Base-by-base conservation (phyloP, 2,888 invertebrate genomes). In the Hirtodrosophila duncani region DNA sequence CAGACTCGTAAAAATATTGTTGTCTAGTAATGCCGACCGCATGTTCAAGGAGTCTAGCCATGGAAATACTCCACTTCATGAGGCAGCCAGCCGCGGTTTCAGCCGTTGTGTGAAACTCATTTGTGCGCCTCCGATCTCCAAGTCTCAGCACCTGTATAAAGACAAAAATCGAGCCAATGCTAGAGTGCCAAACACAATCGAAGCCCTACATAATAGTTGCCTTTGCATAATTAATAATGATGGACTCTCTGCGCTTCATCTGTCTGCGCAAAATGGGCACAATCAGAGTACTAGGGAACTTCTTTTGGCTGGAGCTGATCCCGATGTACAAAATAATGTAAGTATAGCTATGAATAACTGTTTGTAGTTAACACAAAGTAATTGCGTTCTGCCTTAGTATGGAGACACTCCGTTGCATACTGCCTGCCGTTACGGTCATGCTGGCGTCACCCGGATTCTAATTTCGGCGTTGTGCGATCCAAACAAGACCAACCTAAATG, bases 231-330 rank as follows among this genome's bases (percentile, higher is more conserved):
- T 91, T 82, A 95, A 95, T 87, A 91, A 93, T 71, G 95, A 94
- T 36, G 97, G 97, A 4, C 97, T 97, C 87, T 93, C 95, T 9
- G 92, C 98, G n/a, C 90, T 98, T 30, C 98, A 98, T 88, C 90
- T 98, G 66, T 94, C 96, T 53, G 96, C 96, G 77, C 98, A 98
- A 89, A 97, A 96, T 87, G 98, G 98, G 0, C 98, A 98, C 88
- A 98, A 98, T 88, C 97, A 98, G 88, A 93, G 95, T 67, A 94
- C 95, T 78, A 87, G 97, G 42, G 95, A 97, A 83, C 88, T 98
- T 7, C 89, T 98, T 29, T 90, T 97, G 70, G 94, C 95, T 1
- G 95, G 94, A 0, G 94, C 95, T 55, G 92, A 93, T 85, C 93
- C 97, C 0, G 95, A 97, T 86, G 88, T 94, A 51, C 95, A 95